These are phyloP conservation scores for Conger conger DNA, from an alignment of 2,113 vertebrate species.

Conservation along the genomic window DNA sequence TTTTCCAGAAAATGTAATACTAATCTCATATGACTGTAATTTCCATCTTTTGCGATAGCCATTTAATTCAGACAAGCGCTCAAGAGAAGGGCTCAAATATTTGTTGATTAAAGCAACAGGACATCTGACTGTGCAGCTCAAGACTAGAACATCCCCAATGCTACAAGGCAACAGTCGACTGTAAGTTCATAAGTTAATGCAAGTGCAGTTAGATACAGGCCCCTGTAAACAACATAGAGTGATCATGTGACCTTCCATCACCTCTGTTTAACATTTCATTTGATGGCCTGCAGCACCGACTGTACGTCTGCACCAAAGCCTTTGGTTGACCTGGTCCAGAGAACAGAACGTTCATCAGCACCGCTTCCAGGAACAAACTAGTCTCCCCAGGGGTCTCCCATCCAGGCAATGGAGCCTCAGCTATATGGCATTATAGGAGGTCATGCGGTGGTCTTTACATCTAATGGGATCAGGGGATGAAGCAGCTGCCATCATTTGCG, in stretches of 20 bases:
- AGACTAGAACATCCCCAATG: neutral
- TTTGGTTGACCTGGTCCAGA: too few species aligned
- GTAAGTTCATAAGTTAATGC: neutral
- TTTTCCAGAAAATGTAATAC: conserved; percentile 11
- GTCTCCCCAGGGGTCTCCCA: neutral
- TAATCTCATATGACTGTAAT: conserved; percentile 61
- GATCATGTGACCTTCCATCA: neutral
- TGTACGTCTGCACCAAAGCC: too few species aligned
- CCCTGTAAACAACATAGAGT: too few species aligned
- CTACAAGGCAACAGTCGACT: too few species aligned
- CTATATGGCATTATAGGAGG: too few species aligned
- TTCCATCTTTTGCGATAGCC: conserved; percentile 38
- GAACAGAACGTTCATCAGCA: too few species aligned
- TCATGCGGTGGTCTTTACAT: too few species aligned
- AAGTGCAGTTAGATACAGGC: neutral
- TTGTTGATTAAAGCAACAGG: too few species aligned
- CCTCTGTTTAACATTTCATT: neutral
- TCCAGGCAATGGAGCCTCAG: too few species aligned
- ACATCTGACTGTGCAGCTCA: neutral
- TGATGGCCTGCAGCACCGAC: neutral
- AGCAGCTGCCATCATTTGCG: too few species aligned
- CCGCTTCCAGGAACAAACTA: too few species aligned
- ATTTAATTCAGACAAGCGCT: neutral
- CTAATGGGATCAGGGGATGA: too few species aligned
- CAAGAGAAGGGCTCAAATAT: neutral